Evolutionary conservation across 2,888 invertebrate species (phyloP).

Genomic region (Ligdia adustata): DNA sequence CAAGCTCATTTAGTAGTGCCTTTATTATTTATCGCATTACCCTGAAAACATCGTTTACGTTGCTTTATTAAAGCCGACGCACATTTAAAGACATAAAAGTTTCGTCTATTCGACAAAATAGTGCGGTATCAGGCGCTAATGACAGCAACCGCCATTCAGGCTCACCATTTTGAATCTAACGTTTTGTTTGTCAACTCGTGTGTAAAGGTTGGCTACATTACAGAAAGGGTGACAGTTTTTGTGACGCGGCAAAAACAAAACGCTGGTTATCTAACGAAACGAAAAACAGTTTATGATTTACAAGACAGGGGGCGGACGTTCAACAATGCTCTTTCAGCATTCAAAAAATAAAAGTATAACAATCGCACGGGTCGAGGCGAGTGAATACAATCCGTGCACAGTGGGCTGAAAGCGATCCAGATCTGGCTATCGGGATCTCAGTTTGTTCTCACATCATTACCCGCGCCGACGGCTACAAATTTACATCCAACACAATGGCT

Average conservation of each 20-base stretch:
- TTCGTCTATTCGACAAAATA: slow-evolving; percentile 82
- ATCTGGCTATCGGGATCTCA: slow-evolving; percentile 82
- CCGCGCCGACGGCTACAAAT: slow-evolving; percentile 84
- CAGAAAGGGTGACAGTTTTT: slow-evolving; percentile 36
- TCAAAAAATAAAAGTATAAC: slow-evolving; percentile 58
- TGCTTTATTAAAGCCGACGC: slow-evolving; percentile 74
- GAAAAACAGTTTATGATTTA: slow-evolving; percentile 29
- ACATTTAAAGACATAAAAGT: slow-evolving; percentile 78
- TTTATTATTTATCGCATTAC: slow-evolving; percentile 75
- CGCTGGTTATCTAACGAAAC: slow-evolving; percentile 12
- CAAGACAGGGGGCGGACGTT: slow-evolving; percentile 53
- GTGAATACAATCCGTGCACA: slow-evolving; percentile 70
- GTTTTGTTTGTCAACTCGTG: slow-evolving; percentile 69
- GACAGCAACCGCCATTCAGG: slow-evolving; percentile 69
- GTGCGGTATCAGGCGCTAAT: slow-evolving; percentile 80
- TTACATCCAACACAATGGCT: slow-evolving; percentile 84
- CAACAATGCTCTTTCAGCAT: slow-evolving; percentile 59
- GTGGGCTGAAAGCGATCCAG: slow-evolving; percentile 76
- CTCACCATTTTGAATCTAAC: slow-evolving; percentile 67
- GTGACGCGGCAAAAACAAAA: slow-evolving; percentile 34
- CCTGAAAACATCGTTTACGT: slow-evolving; percentile 72
- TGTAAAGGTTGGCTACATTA: slow-evolving; percentile 35
- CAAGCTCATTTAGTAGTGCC: slow-evolving; percentile 66
- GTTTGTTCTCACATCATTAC: slow-evolving; percentile 85
- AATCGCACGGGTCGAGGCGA: slow-evolving; percentile 52